phyloP scores from a whole-genome alignment of 2,113 vertebrate species.

The Chionomys nivalis region DNA sequence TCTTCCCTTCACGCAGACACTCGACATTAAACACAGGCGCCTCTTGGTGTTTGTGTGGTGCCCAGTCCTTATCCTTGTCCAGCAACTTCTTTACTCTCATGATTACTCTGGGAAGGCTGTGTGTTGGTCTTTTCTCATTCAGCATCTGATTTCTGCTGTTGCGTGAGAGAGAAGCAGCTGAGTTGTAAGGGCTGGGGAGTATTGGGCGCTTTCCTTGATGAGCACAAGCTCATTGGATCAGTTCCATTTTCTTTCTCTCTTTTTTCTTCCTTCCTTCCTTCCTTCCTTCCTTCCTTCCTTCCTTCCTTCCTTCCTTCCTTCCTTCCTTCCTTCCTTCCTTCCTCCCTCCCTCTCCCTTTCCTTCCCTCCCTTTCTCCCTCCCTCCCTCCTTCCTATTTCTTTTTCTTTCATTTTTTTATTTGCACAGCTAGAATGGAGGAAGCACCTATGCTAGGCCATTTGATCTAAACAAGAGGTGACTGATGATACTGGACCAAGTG shows the following conservation, averaged over 20 bases:
- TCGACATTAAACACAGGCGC: background rate
- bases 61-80: rapidly evolving
- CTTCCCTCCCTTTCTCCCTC: too few species aligned
- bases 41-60: background rate
- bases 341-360: rapidly evolving
- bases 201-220: rapidly evolving
- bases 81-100: background rate
- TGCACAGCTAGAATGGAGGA: too few species aligned
- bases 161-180: background rate
- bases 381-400: too few species aligned
- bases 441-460: background rate
- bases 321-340: too few species aligned
- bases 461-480: background rate
- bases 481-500: background rate
- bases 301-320: too few species aligned
- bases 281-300: rapidly evolving
- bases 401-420: too few species aligned
- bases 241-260: too few species aligned
- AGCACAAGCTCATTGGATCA: too few species aligned
- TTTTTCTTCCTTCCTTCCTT: rapidly evolving
- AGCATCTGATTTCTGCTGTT: background rate
- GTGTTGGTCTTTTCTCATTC: background rate
- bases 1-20: background rate
- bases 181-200: background rate
- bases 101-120: background rate